A percentile compares a stretch with the other conserved stretches of the same genome.
phyloP scores from a whole-genome alignment of 2,888 invertebrate species.

The Brachyptera putata region DNA sequence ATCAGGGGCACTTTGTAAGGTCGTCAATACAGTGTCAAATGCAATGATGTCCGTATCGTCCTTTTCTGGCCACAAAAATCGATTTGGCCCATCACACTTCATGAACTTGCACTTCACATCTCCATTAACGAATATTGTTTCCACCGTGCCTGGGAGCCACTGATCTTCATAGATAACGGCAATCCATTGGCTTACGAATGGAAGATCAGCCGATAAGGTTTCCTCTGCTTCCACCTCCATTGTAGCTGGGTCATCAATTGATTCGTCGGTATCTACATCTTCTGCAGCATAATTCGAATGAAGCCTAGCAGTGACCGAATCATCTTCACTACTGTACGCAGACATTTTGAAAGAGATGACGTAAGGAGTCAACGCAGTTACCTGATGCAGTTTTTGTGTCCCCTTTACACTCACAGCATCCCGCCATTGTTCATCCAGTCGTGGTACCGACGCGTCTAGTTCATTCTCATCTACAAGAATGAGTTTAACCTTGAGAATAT shows the following conservation, averaged over 20 bases:
- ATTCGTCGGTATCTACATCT: not conserved
- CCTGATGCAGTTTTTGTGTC: not conserved
- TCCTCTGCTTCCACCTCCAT: not conserved
- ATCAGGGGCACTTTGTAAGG: not conserved
- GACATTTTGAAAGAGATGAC: not conserved
- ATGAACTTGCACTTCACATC: not conserved
- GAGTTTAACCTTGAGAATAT: not conserved
- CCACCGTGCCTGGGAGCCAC: not conserved
- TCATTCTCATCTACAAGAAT: not conserved
- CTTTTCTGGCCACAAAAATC: slow-evolving; percentile 2
- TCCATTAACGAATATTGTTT: not conserved
- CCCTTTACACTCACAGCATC: not conserved
- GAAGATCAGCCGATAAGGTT: not conserved
- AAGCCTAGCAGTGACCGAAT: not conserved
- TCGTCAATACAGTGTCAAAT: not conserved
- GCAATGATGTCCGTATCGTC: not conserved
- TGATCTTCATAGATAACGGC: not conserved
- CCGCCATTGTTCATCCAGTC: not conserved
- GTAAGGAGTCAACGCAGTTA: not conserved
- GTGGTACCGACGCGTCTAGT: not conserved
- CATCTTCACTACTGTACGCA: not conserved
- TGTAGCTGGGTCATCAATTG: not conserved
- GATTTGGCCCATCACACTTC: not conserved
- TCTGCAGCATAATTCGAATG: not conserved
- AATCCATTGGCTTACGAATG: not conserved